These are phyloP conservation scores for Cydia amplana DNA, from an alignment of 1,140 invertebrate genomes.

Conservation along the genomic window DNA sequence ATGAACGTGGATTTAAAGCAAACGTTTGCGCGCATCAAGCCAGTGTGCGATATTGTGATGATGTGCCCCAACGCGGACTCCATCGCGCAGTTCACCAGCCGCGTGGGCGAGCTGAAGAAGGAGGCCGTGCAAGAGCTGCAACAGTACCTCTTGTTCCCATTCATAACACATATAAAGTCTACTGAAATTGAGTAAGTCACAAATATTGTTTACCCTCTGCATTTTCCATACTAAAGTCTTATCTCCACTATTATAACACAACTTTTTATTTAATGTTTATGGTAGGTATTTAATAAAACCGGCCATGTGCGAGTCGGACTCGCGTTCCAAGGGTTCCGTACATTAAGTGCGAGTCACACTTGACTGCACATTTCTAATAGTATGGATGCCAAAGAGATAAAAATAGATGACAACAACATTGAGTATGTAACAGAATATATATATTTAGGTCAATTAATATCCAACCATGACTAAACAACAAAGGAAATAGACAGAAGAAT, in stretches of 20 bases:
- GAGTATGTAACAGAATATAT: too few relatives aligned
- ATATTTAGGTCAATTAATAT: too few relatives aligned
- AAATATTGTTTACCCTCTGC: not conserved
- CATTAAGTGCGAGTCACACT: too few relatives aligned
- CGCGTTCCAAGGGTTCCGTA: too few relatives aligned
- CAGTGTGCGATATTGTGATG: constrained; percentile 76
- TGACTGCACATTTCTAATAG: too few relatives aligned
- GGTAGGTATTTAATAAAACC: too few relatives aligned
- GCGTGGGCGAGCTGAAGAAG: constrained; percentile 59
- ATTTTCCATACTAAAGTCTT: not conserved
- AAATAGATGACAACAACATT: too few relatives aligned
- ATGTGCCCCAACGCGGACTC: constrained; percentile 65
- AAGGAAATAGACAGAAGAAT: too few relatives aligned
- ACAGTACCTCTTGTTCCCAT: constrained; percentile 78
- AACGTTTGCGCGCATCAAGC: constrained; percentile 77
- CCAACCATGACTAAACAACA: too few relatives aligned
- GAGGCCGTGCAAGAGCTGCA: constrained; percentile 75
- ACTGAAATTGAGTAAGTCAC: constrained; percentile 67
- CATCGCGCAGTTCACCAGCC: constrained; percentile 50
- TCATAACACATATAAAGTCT: constrained; percentile 75
- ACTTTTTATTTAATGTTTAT: too few relatives aligned
- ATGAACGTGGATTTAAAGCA: constrained; percentile 65
- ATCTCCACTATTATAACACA: not conserved
- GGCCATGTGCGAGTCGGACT: too few relatives aligned
- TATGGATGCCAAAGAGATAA: too few relatives aligned